phyloP scores from a whole-genome alignment of 1,140 invertebrate genomes.

The Pseudomyrmex dendroicus region DNA sequence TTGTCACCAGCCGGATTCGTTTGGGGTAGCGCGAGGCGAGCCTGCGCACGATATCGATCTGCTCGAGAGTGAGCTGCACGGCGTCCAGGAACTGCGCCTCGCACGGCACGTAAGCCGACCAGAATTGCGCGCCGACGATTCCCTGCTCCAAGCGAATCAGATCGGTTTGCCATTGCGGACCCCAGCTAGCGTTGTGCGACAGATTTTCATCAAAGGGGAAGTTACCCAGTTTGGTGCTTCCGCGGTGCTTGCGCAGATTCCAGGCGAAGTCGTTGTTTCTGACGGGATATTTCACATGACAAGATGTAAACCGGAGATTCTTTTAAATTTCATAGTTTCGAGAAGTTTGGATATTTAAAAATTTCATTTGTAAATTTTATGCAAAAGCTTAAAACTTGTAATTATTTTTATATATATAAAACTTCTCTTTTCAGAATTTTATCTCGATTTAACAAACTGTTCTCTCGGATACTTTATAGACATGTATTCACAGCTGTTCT shows the following conservation, averaged over 20 bases:
- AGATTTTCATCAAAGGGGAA: constrained; percentile 90
- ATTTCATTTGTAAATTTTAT: too few species aligned
- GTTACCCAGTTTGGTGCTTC: constrained; percentile 89
- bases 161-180: constrained; percentile 86
- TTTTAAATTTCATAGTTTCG: too few species aligned
- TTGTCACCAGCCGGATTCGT: constrained; percentile 85
- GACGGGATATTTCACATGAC: not conserved
- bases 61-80: constrained; percentile 92
- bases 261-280: constrained; percentile 94
- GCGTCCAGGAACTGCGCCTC: constrained; percentile 92
- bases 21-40: constrained; percentile 87
- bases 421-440: too few species aligned
- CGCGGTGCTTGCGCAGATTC: constrained; percentile 91
- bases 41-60: constrained; percentile 92
- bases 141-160: constrained; percentile 85
- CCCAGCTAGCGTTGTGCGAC: constrained; percentile 82
- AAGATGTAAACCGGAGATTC: too few species aligned
- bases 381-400: too few species aligned
- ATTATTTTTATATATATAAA: too few species aligned
- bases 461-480: too few species aligned
- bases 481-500: not conserved
- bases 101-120: constrained; percentile 95
- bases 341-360: too few species aligned
- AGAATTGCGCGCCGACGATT: constrained; percentile 90
- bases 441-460: too few species aligned